phyloP scores from a whole-genome alignment of 2,113 vertebrate genomes.

The Xiphophorus maculatus region DNA sequence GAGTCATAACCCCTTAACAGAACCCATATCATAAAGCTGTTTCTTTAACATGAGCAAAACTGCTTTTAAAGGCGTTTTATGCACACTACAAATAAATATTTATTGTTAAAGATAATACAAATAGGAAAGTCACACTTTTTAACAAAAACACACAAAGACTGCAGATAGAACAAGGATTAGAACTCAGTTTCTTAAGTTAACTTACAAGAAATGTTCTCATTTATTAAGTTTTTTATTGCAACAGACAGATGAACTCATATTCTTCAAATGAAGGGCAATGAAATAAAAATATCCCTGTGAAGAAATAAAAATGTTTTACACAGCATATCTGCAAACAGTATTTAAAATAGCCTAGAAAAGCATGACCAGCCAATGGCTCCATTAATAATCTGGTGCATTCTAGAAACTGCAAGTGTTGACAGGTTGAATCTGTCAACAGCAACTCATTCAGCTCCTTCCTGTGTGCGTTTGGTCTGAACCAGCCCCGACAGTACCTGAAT shows the following conservation, averaged over 20 bases:
- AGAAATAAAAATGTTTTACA: not conserved
- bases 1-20: too few species aligned
- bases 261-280: not conserved
- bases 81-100: not conserved
- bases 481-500: not conserved
- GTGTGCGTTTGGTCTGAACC: not conserved
- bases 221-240: too few species aligned
- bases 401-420: not conserved
- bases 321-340: not conserved
- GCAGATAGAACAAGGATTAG: not conserved
- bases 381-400: not conserved
- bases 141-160: not conserved
- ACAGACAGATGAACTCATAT: too few species aligned
- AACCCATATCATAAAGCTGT: not conserved
- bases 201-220: not conserved
- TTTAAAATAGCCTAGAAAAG: not conserved
- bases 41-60: not conserved
- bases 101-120: not conserved
- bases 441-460: not conserved
- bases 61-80: not conserved
- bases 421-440: not conserved
- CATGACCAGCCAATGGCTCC: not conserved
- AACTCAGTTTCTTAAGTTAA: not conserved
- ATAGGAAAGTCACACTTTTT: too few species aligned
- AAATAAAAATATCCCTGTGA: not conserved